Base-by-base conservation (phyloP, 2,888 invertebrate species). In the Micoletzkya japonica region DNA sequence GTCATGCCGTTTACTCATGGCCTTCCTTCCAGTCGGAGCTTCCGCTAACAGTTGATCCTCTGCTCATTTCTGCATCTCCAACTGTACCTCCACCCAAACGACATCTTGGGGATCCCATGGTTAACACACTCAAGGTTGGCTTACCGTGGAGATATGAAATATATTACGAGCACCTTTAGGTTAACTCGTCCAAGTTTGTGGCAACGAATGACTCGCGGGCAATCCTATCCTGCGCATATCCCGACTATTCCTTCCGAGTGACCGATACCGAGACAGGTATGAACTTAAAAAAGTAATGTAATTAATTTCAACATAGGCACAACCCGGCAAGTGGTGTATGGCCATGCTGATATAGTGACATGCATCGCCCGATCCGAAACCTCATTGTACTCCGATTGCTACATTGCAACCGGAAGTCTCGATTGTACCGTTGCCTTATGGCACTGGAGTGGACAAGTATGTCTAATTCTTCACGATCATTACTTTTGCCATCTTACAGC, bases 191-290 rank as follows among this genome's bases (percentile, higher is more conserved):
- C 87, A 95, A 95, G 87, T 98, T 97, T 88, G 94, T 97, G 36
- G 95, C 95, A 34, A 97, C 97, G 0, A 95, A 97, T 1, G 98
- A 99, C 88, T 95, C 95, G 85, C 84, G 94, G 17, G 95, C 94
- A 88, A 90, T 99, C 78, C 92, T 99, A 77, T 95, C 97, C 0
- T 95, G 95, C 85, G 98, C 98, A 68, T 98, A 97, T 88, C 97
- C 97, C 94, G 98, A 99, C 87, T 97, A 97, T 88, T 95, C 95
- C 87, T 98, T 98, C 89, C 89, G 98, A 7, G 94, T 98, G 26
- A 97, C 96, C 88, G 93, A 93, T 59, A 94, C 96, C 0, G 98
- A 98, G 86, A 93, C 93, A 72, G 94, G 94, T 93, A 61, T 24
- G 30, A 17, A 57, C 2, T 7, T 7, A 57, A 20, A 3, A 10